Percentiles rank a stretch among this genome's conserved stretches.
phyloP scores from a whole-genome alignment of 2,113 vertebrate genomes.

The Capricornis sumatraensis region DNA sequence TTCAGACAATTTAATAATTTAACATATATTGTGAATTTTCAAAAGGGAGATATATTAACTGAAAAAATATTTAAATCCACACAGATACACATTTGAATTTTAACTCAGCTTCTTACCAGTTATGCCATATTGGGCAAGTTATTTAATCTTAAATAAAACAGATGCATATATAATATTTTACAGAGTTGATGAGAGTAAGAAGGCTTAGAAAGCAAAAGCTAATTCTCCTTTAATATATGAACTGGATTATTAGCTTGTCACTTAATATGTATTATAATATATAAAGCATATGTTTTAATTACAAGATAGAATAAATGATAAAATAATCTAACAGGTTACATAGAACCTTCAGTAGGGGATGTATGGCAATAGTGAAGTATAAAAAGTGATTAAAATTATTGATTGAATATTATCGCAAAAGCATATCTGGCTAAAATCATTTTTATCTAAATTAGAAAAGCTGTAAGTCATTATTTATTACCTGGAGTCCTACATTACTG shows the following conservation, averaged over 20 bases:
- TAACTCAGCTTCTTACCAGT: not conserved
- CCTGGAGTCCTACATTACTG: not conserved
- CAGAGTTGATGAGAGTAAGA: not conserved
- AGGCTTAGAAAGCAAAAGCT: not conserved
- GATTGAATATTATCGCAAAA: not conserved
- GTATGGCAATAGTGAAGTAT: not conserved
- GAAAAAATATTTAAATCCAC: not conserved
- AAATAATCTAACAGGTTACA: not conserved
- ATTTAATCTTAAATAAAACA: not conserved
- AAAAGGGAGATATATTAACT: not conserved
- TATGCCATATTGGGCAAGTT: not conserved
- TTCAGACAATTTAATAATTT: not conserved
- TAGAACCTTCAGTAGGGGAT: not conserved
- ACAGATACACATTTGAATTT: not conserved
- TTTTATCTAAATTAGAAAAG: not conserved
- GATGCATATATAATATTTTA: not conserved
- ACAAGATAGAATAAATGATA: not conserved
- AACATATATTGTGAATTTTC: not conserved
- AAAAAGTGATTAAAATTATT: not conserved
- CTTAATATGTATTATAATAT: not conserved
- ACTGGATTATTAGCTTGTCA: not conserved
- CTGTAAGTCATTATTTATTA: not conserved
- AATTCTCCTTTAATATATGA: not conserved
- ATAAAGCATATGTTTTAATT: not conserved
- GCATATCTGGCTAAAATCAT: not conserved